Evolutionary conservation across 2,113 vertebrate genomes (phyloP), one percentile per base, ranked within the genome.

Genomic region (Gobius niger): DNA sequence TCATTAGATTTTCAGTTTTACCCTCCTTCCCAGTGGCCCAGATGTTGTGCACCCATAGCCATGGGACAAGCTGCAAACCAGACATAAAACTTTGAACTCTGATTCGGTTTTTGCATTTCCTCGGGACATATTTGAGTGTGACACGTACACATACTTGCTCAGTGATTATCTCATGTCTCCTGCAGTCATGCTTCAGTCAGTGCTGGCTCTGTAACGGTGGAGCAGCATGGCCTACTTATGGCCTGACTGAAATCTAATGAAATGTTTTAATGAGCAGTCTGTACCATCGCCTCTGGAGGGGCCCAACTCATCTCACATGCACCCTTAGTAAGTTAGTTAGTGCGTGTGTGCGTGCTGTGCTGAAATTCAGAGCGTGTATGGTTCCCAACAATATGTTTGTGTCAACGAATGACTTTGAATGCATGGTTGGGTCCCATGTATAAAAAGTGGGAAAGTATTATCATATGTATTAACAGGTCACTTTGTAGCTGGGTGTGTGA

Each of bases 251-350:
- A 86, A 81, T 77, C 75, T 81, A 87, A 90, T 90, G 78, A 79
- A 87, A 80, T 86, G 56, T 85, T 90, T 79, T 83, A 90, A 88
- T 85, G 85, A 88, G 85, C 67, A 66, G 67, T 73, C 52, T 72
- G 49, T 76, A 44, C 76, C 78, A 70, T 74, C 81, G 69, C 62
- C 65, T 85, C 86, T 80, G 79, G 60, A 87, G 85, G 24, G 75
- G 63, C 16, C n/a, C 62, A 40, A 44, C 73, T 54, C 69, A 44
- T 72, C 52, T 54, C 52, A 68, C 68, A 71, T 59, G 53, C 67
- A 79, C 24, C 14, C n/a, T 41, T 53, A 15, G 9, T 63, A n/a
- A 14, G 51, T 64, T 24, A 12, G 16, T 15, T 6, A 54, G 47
- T 67, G 42, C 50, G 41, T 24, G 53, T 11, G 44, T 68, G 10